A percentile compares a stretch with the other conserved stretches of the same genome.
phyloP scores from a whole-genome alignment of 2,113 vertebrate species.

The Sylvietta virens region DNA sequence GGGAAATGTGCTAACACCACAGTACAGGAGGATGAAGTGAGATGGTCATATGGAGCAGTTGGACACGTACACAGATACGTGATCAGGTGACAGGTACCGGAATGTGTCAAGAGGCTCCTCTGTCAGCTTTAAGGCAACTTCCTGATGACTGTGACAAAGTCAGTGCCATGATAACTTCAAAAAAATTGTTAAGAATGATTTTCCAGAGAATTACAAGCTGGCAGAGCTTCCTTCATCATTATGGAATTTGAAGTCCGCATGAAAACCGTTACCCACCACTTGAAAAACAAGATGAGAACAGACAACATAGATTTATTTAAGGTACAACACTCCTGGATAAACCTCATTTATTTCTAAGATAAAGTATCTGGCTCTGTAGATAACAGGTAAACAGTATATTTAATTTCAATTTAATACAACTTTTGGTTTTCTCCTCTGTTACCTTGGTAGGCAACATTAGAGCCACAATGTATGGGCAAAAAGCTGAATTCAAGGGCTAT shows the following conservation, averaged over 20 bases:
- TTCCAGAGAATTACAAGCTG: background rate
- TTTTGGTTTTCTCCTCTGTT: background rate
- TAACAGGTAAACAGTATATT: background rate
- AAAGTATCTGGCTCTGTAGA: background rate
- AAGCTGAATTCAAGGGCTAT: background rate
- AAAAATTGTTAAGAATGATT: background rate
- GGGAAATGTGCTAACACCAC: background rate
- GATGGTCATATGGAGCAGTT: background rate
- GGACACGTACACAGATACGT: rapidly evolving
- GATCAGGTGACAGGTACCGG: rapidly evolving
- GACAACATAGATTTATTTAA: background rate
- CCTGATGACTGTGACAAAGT: background rate
- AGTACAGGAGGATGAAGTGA: background rate
- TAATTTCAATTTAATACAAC: background rate
- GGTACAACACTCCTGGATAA: background rate
- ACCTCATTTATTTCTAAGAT: background rate
- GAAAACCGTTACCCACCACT: background rate
- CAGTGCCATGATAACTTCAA: background rate
- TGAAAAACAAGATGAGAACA: background rate
- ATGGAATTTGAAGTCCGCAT: background rate
- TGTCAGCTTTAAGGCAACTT: background rate
- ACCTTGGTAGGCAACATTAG: background rate
- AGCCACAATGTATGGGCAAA: background rate
- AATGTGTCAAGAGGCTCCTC: background rate
- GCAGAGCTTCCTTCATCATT: background rate